phyloP scores from a whole-genome alignment of 2,113 vertebrate genomes.

The Bos javanicus region DNA sequence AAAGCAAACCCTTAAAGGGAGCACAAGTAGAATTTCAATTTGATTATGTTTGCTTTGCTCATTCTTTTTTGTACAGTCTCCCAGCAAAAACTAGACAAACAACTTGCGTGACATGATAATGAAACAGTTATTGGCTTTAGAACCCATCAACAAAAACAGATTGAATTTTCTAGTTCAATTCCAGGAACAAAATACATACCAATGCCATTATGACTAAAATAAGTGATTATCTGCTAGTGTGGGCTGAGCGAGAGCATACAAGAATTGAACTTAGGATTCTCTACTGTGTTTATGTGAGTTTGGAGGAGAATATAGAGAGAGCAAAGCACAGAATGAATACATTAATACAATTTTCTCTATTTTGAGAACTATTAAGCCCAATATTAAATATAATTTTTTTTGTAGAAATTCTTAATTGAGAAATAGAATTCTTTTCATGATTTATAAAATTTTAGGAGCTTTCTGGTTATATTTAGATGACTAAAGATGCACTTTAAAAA shows the following conservation, averaged over 20 bases:
- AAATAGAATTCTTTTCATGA: neutral
- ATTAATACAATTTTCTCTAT: neutral
- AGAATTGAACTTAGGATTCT: neutral
- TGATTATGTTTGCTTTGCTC: neutral
- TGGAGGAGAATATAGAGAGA: neutral
- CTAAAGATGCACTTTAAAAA: conserved; percentile 6
- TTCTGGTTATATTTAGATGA: neutral
- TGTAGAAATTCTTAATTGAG: neutral
- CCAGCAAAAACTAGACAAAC: neutral
- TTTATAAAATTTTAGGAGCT: conserved; percentile 9
- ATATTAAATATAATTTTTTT: neutral
- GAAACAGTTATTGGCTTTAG: neutral
- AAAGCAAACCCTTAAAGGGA: neutral
- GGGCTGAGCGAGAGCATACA: neutral
- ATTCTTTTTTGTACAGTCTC: neutral
- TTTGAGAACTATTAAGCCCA: neutral
- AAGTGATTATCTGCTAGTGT: neutral
- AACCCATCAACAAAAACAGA: neutral
- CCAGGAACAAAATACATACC: neutral
- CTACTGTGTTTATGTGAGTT: neutral
- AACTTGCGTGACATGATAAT: neutral
- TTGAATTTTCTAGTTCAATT: conserved; percentile 5
- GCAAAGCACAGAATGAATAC: neutral
- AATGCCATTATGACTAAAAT: neutral
- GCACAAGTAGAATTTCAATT: neutral